Evolutionary conservation across 2,797 vertebrate genomes (phyloP).

Genomic region (Sciurus vulgaris): DNA sequence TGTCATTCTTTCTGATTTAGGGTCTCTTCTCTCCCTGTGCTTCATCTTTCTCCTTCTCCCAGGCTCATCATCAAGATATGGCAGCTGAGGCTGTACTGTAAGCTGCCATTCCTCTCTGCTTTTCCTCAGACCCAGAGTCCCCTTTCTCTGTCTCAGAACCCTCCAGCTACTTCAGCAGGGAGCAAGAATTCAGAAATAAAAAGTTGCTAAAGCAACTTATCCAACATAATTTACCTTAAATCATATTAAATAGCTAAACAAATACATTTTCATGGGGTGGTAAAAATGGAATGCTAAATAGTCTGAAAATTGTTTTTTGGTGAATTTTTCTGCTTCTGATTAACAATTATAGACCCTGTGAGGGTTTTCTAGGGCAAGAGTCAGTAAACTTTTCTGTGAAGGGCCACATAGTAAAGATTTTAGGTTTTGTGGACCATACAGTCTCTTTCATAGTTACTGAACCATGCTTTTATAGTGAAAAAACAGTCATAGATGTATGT

Average conservation of each 20-base stretch:
- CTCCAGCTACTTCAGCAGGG: not conserved
- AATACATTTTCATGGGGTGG: not conserved
- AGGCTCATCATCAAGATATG: not conserved
- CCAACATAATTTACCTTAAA: not conserved
- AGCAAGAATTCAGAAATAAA: not conserved
- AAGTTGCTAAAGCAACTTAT: not conserved
- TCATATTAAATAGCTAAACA: not conserved
- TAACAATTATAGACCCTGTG: conserved; percentile 15
- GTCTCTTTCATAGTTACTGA: not conserved
- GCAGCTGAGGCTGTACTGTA: not conserved
- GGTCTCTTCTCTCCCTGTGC: not conserved
- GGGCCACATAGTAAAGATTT: conserved; percentile 16
- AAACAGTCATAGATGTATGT: conserved; percentile 15
- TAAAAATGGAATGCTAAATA: not conserved
- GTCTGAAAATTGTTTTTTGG: not conserved
- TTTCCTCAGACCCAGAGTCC: not conserved
- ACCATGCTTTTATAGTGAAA: not conserved
- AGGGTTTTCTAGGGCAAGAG: not conserved
- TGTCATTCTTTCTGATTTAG: not conserved
- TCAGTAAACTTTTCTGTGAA: conserved; percentile 12
- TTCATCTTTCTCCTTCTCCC: not conserved
- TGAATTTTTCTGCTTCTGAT: not conserved
- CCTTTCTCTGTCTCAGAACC: not conserved
- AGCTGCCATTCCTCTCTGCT: not conserved
- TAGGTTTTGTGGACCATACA: not conserved